Conservation (phyloP, 2,113 vertebrate genomes). For the Raphicerus campestris region DNA sequence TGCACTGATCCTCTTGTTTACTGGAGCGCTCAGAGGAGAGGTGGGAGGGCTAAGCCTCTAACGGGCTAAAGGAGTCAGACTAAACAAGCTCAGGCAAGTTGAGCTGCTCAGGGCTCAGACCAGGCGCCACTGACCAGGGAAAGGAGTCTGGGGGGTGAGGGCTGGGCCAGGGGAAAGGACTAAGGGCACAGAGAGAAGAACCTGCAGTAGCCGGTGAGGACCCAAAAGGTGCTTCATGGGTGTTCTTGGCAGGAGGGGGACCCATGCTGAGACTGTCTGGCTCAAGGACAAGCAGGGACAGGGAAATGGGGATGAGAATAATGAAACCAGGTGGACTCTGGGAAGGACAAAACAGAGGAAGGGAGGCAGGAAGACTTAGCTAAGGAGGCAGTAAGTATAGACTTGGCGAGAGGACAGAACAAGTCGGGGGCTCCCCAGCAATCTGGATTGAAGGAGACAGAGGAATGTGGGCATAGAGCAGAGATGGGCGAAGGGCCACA, state of each 20-base stretch:
- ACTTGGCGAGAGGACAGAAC: background rate
- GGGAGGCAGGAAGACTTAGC: background rate
- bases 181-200: background rate
- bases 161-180: background rate
- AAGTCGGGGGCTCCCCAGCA: background rate
- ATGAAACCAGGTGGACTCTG: background rate
- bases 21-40: constrained; percentile 45
- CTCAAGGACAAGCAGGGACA: background rate
- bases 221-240: background rate
- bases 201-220: background rate
- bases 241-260: background rate
- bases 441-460: background rate
- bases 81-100: constrained; percentile 67
- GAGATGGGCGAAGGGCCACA: background rate
- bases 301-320: background rate
- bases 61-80: constrained; percentile 57
- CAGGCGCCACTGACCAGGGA: constrained; percentile 14
- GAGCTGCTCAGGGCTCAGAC: background rate
- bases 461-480: background rate
- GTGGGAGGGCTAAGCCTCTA: constrained; percentile 66
- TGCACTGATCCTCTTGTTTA: constrained; percentile 71
- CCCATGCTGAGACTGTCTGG: background rate
- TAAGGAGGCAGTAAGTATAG: background rate
- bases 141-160: background rate
- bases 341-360: constrained; percentile 1